Conservation (phyloP, 2,113 vertebrate species). For the Toxotes chatareus region DNA sequence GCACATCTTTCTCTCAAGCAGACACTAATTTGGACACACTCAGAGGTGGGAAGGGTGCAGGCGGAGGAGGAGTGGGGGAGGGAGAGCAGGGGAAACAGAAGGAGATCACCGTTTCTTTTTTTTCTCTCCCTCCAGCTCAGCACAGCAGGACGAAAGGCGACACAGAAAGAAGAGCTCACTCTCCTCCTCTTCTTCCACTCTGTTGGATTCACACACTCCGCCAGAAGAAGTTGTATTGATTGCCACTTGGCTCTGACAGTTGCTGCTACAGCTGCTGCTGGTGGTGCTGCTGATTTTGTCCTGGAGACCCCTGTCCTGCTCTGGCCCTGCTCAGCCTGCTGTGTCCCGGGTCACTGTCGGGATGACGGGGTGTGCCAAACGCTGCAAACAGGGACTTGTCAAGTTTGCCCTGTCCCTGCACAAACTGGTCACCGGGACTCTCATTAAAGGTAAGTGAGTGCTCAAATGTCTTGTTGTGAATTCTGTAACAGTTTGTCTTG, state of each 20-base stretch:
- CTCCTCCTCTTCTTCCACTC: background rate
- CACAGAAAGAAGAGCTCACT: conserved; percentile 24
- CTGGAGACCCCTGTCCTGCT: conserved; percentile 32
- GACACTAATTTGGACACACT: conserved; percentile 60
- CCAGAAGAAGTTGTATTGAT: conserved; percentile 44
- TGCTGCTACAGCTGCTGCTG: conserved; percentile 6
- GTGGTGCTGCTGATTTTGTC: conserved; percentile 26
- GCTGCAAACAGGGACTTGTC: conserved; percentile 91
- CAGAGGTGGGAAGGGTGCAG: conserved; percentile 40
- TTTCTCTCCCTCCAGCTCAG: conserved; percentile 48
- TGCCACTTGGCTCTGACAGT: conserved; percentile 23
- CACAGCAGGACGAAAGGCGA: conserved; percentile 39
- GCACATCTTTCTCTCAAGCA: conserved; percentile 37
- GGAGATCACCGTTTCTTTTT: conserved; percentile 63
- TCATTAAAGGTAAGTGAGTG: conserved; percentile 90
- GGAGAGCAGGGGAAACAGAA: conserved; percentile 36
- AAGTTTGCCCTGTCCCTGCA: conserved; percentile 91
- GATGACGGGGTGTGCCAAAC: conserved; percentile 91
- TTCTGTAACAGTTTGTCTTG: background rate
- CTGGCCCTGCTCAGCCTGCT: conserved; percentile 49
- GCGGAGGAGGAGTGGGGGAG: conserved; percentile 37
- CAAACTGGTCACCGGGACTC: conserved; percentile 91
- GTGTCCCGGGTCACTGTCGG: conserved; percentile 54
- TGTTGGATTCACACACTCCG: conserved; percentile 38
- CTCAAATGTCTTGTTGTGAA: background rate